Evolutionary conservation across 2,113 vertebrate genomes (phyloP), one percentile per base, ranked within the genome.

Genomic region (Notothenia rossii): DNA sequence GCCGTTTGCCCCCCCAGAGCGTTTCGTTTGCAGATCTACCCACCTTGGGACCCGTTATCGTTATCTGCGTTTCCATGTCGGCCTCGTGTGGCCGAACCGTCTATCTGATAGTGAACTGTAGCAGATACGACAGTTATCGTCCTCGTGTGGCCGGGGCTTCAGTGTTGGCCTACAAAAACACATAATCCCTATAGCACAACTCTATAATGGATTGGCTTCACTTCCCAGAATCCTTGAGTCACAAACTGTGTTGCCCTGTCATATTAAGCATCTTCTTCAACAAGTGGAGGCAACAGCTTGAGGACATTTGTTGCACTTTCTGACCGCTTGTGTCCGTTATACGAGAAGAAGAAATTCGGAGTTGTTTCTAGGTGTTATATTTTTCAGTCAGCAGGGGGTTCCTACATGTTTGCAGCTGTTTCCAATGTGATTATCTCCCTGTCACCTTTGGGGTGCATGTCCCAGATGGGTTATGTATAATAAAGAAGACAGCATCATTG

Each of bases 181-280:
- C 36, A 40, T 40, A 40, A 40, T 40, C 36, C 36, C 36, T 40
- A 40, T 40, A 40, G 36, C 36, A 40, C 36, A 40, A 40, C 36
- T 40, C 36, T 40, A 7, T 40, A 40, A 77, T 66, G 29, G 77
- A 80, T 71, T 40, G 75, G 12, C 43, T 65, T 66, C 54, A 49
- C 72, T 87, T 82, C 75, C 75, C 65, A 81, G 71, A 75, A 65
- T 55, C 54, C 72, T 50, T 40, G 15, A 49, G 67, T 79, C 65
- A 55, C 18, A 18, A 56, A 58, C 15, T 62, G 33, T n/a, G 55
- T 22, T 33, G 46, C 46, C 60, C 43, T 49, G 10, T 11, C 59
- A 49, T 33, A 0, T 60, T 12, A 61, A 77, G 45, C 43, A 43
- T 69, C 49, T 2, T 45, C 25, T 9, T 29, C 12, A 51, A 46